These are phyloP conservation scores for Ophion obscuratus DNA, from an alignment of 2,888 invertebrate genomes.

Conservation along the genomic window DNA sequence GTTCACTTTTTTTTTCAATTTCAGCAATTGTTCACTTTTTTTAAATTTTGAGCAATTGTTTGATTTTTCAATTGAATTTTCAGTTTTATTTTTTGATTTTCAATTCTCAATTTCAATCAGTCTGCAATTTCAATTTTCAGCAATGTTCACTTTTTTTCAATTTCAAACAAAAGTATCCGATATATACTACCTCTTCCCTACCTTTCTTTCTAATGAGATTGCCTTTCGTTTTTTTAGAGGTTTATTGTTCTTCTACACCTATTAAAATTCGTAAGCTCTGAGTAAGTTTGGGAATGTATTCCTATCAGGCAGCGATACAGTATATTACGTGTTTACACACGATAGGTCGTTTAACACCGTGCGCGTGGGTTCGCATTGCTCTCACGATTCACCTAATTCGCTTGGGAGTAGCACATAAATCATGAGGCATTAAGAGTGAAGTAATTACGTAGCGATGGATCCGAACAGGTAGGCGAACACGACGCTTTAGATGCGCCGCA, in stretches of 20 bases:
- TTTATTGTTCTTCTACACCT: not conserved
- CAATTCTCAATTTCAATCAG: no score
- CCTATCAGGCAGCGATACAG: constrained; percentile 41
- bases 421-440: constrained; percentile 78
- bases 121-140: no score
- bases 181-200: no score
- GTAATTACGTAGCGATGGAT: constrained; percentile 78
- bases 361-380: constrained; percentile 59
- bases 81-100: no score
- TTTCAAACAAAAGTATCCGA: no score
- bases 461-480: constrained; percentile 78
- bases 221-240: not conserved
- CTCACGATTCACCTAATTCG: constrained; percentile 78
- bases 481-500: constrained; percentile 31
- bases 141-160: no score
- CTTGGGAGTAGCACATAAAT: constrained; percentile 76
- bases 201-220: not conserved
- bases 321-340: constrained; percentile 58
- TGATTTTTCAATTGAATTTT: no score
- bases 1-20: no score
- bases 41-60: no score
- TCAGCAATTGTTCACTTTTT: no score
- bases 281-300: constrained; percentile 32
- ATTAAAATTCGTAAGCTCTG: constrained; percentile 1
- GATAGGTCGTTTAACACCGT: constrained; percentile 53